Base-by-base conservation (phyloP, 2,113 vertebrate genomes). In the Pelmatolapia mariae region DNA sequence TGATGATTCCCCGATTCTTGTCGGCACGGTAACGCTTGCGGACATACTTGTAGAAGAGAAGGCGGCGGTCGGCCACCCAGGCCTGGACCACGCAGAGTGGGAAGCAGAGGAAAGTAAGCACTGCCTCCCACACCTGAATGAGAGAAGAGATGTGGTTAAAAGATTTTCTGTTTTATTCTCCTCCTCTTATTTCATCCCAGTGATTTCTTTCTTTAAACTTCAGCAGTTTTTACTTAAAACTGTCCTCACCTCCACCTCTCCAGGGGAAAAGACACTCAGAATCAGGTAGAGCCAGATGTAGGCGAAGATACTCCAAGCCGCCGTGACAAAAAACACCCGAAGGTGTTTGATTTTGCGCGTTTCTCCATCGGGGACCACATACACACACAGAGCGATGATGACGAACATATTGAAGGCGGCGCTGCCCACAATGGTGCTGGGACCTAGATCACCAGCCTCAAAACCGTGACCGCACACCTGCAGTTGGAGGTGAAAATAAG, bases 401-500 rank as follows among this genome's bases (percentile, higher is more conserved):
- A 97, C 54, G 4, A 98, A 97, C 97, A 98, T 97, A 94, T 98
- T 98, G 90, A 98, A 98, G 66, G 97, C 97, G 0, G 97, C 97
- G 5, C 97, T 97, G 78, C 97, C 97, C 52, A 97, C 97, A 3
- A 98, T 97, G 89, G 97, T 98, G 94, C 96, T 97, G 31, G 97
- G 97, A 5, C 97, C 97, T 59, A 98, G 92, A 53, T 96, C 36
- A 1, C 97, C 97, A 0, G 97, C 95, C 43, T 97, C 87, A 11
- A 98, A 98, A 53, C 89, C 87, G 61, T 97, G 96, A 7, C 97
- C 97, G 15, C 97, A 97, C 61, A 98, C 97, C 95, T 96, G 61
- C 6, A 15, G 81, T 26, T 12, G 13, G 36, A 38, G 33, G 66
- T 24, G 43, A 47, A 59, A 88, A 86, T 82, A 29, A 38, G 52